These are phyloP conservation scores for Podarcis cretensis DNA, from an alignment of 2,113 vertebrate species.

Conservation along the genomic window DNA sequence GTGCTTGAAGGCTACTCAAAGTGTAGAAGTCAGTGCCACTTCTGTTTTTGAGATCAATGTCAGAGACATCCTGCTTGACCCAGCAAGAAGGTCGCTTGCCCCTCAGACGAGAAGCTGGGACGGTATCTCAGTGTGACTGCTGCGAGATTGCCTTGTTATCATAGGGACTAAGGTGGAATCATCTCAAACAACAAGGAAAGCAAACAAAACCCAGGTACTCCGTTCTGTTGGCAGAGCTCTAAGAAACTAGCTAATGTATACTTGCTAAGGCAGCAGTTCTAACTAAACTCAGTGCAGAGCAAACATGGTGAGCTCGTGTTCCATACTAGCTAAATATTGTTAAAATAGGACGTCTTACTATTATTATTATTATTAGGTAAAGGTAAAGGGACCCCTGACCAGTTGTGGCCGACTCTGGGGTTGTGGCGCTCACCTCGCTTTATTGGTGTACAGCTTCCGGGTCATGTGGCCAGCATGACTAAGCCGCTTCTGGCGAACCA, in stretches of 20 bases:
- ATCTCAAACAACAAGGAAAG: constrained; percentile 78
- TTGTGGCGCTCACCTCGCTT: too few relatives aligned
- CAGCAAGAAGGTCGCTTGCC: constrained; percentile 70
- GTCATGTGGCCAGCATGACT: too few relatives aligned
- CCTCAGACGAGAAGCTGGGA: constrained; percentile 74
- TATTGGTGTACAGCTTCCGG: too few relatives aligned
- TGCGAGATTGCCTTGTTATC: constrained; percentile 81
- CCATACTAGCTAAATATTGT: neutral
- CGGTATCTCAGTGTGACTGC: constrained; percentile 74
- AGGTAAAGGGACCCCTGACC: too few relatives aligned
- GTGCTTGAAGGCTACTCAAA: neutral
- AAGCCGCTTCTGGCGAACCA: too few relatives aligned
- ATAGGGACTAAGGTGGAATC: constrained; percentile 79
- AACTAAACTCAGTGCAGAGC: neutral
- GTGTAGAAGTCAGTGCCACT: constrained; percentile 23
- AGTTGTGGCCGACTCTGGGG: too few relatives aligned
- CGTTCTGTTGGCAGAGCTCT: constrained; percentile 75
- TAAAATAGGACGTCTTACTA: too few relatives aligned
- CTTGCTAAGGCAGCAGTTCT: constrained; percentile 80
- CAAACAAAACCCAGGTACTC: constrained; percentile 76
- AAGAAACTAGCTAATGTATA: constrained; percentile 74
- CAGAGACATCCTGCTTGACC: constrained; percentile 72
- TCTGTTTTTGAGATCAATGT: constrained; percentile 75
- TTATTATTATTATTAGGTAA: too few relatives aligned
- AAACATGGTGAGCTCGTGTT: neutral